phyloP scores from a whole-genome alignment of 2,113 vertebrate genomes.

The Eira barbara region DNA sequence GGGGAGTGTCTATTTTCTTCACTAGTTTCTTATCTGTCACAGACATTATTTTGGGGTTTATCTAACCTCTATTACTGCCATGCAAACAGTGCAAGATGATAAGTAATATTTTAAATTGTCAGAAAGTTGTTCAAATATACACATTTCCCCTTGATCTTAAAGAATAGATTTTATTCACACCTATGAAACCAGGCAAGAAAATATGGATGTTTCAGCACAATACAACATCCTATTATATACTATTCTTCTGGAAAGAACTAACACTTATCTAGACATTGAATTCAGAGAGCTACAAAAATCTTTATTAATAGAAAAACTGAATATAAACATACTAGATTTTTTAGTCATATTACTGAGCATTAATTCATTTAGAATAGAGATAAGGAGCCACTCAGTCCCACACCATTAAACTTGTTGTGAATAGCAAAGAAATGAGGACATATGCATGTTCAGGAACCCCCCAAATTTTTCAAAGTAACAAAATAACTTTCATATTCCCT shows the following conservation, averaged over 20 bases:
- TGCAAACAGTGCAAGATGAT: not conserved
- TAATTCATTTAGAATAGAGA: not conserved
- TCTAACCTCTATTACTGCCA: not conserved
- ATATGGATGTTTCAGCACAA: not conserved
- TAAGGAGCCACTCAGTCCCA: accelerated
- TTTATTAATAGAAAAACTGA: not conserved
- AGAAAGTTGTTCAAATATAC: not conserved
- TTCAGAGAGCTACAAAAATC: not conserved
- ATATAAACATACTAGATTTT: not conserved
- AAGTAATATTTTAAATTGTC: conserved; percentile 14
- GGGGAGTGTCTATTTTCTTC: not conserved
- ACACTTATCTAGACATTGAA: not conserved
- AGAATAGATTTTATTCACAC: not conserved
- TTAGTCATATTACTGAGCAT: not conserved
- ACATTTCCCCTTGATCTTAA: conserved; percentile 6
- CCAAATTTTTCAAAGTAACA: not conserved
- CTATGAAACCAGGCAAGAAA: conserved; percentile 3
- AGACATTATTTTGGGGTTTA: not conserved
- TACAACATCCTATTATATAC: not conserved
- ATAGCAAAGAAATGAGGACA: not conserved
- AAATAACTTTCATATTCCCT: not conserved
- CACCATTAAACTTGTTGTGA: not conserved
- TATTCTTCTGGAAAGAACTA: not conserved
- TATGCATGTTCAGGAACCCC: not conserved
- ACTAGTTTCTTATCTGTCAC: not conserved